Base-by-base conservation (phyloP, 2,797 vertebrate genomes). In the Notamacropus eugenii region DNA sequence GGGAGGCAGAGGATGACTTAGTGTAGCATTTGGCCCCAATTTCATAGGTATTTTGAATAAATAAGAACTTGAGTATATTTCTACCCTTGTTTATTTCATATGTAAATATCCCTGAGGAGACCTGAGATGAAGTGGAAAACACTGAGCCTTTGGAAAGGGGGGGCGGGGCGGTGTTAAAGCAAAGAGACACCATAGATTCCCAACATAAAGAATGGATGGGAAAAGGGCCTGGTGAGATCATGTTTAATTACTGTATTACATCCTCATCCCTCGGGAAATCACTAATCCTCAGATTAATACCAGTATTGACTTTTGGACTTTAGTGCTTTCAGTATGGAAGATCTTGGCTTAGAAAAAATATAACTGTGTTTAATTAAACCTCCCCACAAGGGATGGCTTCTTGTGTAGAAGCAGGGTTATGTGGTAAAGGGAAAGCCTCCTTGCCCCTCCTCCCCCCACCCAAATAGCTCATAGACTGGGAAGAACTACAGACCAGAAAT, bases 1-100 rank as follows among this genome's bases (percentile, higher is more conserved):
- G 56, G 95, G 96, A 97, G 95, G 94, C 90, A 92, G 56, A 95
- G 82, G 95, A 96, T 90, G 40, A 31, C 59, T 95, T 74, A 91
- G 90, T 97, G 58, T 97, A 95, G 90, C 12, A 28, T 97, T 97
- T 98, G n/a, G 4, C 93, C 91, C 93, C 97, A 96, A 97, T 97
- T 98, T 98, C 96, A 96, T 97, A 93, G 93, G 91, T 92, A 94
- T 97, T 98, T 97, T 97, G 95, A 95, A 56, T 54, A 97, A 97
- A 96, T 96, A 97, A 96, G 90, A 95, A 94, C 58, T 67, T 56
- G 95, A 95, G 93, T 90, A 93, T 97, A 97, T 97, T 96, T 97
- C 97, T 96, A 34, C 58, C 96, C 94, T 93, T 97, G 74, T 94
- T 97, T 97, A 91, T 94, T 93, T 90, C 90, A 97, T 55, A 93